These are phyloP conservation scores for Pygocentrus nattereri DNA, from an alignment of 2,797 vertebrate species.

Conservation along the genomic window DNA sequence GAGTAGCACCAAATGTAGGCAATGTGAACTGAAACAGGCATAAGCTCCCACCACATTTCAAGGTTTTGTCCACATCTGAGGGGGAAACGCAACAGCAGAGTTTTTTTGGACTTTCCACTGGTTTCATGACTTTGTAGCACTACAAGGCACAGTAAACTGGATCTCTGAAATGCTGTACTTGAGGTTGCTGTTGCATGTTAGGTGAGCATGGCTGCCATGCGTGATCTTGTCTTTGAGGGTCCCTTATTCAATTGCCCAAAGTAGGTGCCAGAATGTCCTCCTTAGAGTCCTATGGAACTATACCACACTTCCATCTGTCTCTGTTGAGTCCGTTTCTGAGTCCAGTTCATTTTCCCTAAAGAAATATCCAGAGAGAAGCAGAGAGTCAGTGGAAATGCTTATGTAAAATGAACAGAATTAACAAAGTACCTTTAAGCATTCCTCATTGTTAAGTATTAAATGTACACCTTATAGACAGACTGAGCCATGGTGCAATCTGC, in stretches of 20 bases:
- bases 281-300: conserved; percentile 63
- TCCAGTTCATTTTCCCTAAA: conserved; percentile 80
- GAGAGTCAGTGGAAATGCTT: conserved; percentile 5
- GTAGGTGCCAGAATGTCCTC: conserved; percentile 42
- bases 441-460: too few relatives aligned
- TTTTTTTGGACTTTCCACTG: conserved; percentile 24
- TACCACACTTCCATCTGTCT: conserved; percentile 72
- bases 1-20: conserved; percentile 60
- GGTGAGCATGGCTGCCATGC: conserved; percentile 46
- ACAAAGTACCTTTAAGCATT: too few relatives aligned
- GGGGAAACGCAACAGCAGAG: background rate
- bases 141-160: conserved; percentile 35
- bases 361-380: conserved; percentile 19
- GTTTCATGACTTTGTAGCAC: conserved; percentile 9
- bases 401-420: background rate
- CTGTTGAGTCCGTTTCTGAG: conserved; percentile 88
- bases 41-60: conserved; percentile 49
- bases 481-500: too few relatives aligned
- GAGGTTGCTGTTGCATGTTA: too few relatives aligned
- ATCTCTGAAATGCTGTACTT: conserved; percentile 10
- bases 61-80: conserved; percentile 60
- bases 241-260: too few relatives aligned
- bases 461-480: too few relatives aligned
- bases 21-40: conserved; percentile 26
- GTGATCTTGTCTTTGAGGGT: conserved; percentile 58